Conservation (phyloP, 2,888 invertebrate genomes). For the Drosophila emarginata region DNA sequence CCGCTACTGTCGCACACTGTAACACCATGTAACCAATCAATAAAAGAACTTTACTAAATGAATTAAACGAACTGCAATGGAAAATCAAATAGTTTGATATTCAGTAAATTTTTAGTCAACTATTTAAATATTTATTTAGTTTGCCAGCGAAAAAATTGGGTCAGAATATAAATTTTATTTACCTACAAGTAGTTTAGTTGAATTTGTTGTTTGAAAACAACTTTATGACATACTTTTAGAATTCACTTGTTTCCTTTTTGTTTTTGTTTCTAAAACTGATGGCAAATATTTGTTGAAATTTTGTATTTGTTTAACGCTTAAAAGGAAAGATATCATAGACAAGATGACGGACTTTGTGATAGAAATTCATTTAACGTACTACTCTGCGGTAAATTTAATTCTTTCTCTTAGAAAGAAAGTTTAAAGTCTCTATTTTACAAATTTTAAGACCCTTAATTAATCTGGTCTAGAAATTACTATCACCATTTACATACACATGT, state of each 20-base stretch:
- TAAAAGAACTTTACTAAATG: conserved; percentile 14
- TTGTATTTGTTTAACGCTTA: conserved; percentile 17
- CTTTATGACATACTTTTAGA: conserved; percentile 43
- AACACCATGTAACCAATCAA: conserved; percentile 14
- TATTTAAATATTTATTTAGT: conserved; percentile 43
- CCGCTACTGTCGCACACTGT: conserved; percentile 23
- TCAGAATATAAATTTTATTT: conserved; percentile 47
- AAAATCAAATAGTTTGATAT: neutral
- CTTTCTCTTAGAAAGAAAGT: too few relatives aligned
- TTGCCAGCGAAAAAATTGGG: conserved; percentile 36
- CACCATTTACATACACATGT: too few relatives aligned
- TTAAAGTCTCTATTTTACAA: too few relatives aligned
- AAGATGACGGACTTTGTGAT: neutral
- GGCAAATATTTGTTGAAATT: conserved; percentile 45
- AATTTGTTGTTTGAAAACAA: conserved; percentile 37
- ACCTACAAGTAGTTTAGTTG: conserved; percentile 33
- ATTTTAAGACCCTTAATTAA: too few relatives aligned
- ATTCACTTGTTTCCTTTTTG: neutral
- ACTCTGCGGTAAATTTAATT: neutral
- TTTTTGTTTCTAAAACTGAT: conserved; percentile 24
- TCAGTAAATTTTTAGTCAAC: conserved; percentile 26
- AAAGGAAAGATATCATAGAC: conserved; percentile 25
- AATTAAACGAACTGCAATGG: conserved; percentile 7
- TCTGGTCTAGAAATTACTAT: too few relatives aligned
- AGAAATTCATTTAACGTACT: neutral